A percentile compares a stretch with the other conserved stretches of the same genome.
phyloP scores from a whole-genome alignment of 2,113 vertebrate species.

The Baryphthengus martii region DNA sequence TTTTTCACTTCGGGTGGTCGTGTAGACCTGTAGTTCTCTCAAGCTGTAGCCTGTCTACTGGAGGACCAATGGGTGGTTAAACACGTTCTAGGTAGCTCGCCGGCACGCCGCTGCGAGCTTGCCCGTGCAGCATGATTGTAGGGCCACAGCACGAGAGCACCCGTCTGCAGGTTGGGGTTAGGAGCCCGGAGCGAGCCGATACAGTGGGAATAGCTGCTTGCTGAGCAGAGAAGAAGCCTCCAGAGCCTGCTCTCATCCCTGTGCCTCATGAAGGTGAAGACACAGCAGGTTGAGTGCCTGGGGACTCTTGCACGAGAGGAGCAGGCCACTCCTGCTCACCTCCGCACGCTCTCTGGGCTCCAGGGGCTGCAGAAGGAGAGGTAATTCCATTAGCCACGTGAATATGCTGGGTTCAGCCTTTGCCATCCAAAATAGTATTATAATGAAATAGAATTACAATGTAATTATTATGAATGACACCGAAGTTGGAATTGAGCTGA shows the following conservation, averaged over 20 bases:
- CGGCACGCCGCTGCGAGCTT: not conserved
- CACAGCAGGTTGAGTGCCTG: not conserved
- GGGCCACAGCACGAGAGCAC: fast-evolving
- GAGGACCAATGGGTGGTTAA: too few relatives aligned
- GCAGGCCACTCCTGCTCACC: not conserved
- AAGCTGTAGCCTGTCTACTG: not conserved
- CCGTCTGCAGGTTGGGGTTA: not conserved
- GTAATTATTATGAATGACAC: not conserved
- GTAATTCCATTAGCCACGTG: not conserved
- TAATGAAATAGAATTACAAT: not conserved
- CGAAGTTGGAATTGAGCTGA: not conserved
- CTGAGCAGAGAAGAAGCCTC: not conserved
- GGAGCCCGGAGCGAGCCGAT: fast-evolving
- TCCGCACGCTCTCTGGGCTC: fast-evolving
- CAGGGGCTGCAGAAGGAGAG: not conserved
- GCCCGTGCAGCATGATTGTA: fast-evolving
- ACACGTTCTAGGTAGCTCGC: fast-evolving
- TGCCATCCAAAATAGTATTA: not conserved
- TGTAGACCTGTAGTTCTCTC: not conserved
- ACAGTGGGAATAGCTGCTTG: not conserved
- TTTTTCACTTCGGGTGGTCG: fast-evolving
- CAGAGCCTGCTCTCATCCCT: not conserved
- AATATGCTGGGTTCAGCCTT: not conserved
- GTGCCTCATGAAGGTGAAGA: fast-evolving
- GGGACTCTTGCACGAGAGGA: fast-evolving